Evolutionary conservation across 2,113 vertebrate species (phyloP), one percentile per base, ranked within the genome.

Genomic region (Cygnus atratus): DNA sequence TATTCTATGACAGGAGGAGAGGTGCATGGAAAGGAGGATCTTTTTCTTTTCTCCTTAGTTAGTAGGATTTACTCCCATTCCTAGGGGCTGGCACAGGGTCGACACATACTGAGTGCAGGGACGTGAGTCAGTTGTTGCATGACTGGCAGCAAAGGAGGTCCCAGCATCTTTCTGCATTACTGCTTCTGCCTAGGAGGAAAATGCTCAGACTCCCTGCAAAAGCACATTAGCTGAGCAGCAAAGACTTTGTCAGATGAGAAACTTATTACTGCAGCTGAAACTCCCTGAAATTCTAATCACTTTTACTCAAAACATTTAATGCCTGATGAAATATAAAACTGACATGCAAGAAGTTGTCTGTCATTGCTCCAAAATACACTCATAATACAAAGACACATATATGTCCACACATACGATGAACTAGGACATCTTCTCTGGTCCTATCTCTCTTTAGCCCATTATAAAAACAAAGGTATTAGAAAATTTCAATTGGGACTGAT

Each of bases 81-180:
- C 7, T 15, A 46, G 14, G 14, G 20, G 11, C 43, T 76, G 43
- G 24, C 37, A 24, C 2, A 4, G 39, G 13, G 20, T 52, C 20
- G n/a, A n/a, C 8, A 19, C 13, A 7, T 24, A 70, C 1, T 0
- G 0, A 35, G 11, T 10, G 8, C 8, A 35, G 29, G 33, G 28
- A 65, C 1, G 0, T 0, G 0, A 73, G 14, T 33, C 13, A 29
- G 41, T 2, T 26, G 28, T 39, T 58, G 41, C 20, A 39, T 0
- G 0, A 28, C 0, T 12, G 20, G 70, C 16, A 7, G 61, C 39
- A 66, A 72, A 66, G 18, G 14, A 76, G 21, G 39, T 35, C 29
- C 21, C 33, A 66, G 10, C n/a, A 71, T 14, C 35, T 41, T 71
- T 37, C 8, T 61, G 12, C 10, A 18, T 41, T 71, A 71, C 5